Percentiles rank a stretch among this genome's conserved stretches.
phyloP scores from a whole-genome alignment of 2,888 invertebrate genomes.

The Thera britannica region DNA sequence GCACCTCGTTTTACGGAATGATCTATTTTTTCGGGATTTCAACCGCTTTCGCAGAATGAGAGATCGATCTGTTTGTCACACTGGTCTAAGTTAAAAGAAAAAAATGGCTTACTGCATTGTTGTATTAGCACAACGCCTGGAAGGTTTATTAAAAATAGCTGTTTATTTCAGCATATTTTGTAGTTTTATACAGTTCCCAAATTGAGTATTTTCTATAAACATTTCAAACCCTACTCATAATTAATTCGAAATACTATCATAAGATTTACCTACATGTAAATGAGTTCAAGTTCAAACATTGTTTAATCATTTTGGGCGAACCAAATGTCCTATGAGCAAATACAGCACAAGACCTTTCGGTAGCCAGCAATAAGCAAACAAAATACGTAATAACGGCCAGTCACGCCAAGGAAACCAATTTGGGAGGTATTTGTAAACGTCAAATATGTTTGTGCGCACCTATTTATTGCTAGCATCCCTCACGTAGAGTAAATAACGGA shows the following conservation, averaged over 20 bases:
- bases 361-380: slow-evolving; percentile 72
- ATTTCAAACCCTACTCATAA: too few relatives aligned
- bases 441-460: slow-evolving; percentile 83
- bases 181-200: too few relatives aligned
- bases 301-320: slow-evolving; percentile 27
- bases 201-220: too few relatives aligned
- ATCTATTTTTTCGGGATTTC: slow-evolving; percentile 68
- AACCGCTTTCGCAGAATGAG: slow-evolving; percentile 10
- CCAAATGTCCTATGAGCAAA: slow-evolving; percentile 50
- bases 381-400: slow-evolving; percentile 77
- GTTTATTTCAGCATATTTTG: too few relatives aligned
- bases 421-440: slow-evolving; percentile 82
- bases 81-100: not conserved
- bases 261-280: not conserved
- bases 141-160: too few relatives aligned
- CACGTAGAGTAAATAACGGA: slow-evolving; percentile 83
- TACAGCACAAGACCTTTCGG: slow-evolving; percentile 55
- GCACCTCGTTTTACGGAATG: slow-evolving; percentile 76
- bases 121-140: not conserved
- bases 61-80: slow-evolving; percentile 8
- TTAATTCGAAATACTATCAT: not conserved
- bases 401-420: slow-evolving; percentile 81
- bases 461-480: slow-evolving; percentile 84
- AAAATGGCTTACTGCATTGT: not conserved
- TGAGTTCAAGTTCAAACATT: slow-evolving; percentile 7